Evolutionary conservation across 2,797 vertebrate genomes (phyloP).

Genomic region (Allenopithecus nigroviridis): DNA sequence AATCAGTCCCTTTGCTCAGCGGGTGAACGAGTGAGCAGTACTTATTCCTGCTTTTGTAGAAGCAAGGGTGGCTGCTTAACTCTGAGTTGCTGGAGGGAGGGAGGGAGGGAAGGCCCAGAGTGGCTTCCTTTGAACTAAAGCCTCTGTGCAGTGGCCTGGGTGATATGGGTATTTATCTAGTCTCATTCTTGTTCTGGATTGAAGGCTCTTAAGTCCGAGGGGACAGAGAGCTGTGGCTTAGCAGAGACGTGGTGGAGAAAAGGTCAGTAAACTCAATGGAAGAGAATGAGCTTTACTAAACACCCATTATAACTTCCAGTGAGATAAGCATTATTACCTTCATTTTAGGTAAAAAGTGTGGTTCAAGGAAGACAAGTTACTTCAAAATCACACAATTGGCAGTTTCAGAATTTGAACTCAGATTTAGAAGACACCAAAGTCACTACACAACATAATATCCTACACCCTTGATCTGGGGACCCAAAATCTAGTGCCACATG

Average conservation of each 20-base stretch:
- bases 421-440: not conserved
- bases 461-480: not conserved
- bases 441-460: not conserved
- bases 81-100: conserved; percentile 55
- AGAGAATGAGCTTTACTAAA: conserved; percentile 1
- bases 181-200: not conserved
- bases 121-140: not conserved
- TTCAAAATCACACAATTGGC: not conserved
- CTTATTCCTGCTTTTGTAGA: conserved; percentile 62
- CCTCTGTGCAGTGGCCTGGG: not conserved
- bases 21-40: conserved; percentile 47
- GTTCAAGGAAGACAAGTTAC: not conserved
- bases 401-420: not conserved
- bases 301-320: not conserved
- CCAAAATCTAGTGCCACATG: not conserved
- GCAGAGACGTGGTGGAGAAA: not conserved
- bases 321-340: not conserved
- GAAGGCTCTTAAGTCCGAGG: not conserved
- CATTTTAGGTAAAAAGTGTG: not conserved
- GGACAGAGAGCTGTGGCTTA: not conserved
- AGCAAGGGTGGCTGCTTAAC: conserved; percentile 77
- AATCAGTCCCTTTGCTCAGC: conserved; percentile 83
- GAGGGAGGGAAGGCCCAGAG: not conserved
- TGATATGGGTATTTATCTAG: not conserved
- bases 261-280: not conserved